phyloP scores from a whole-genome alignment of 2,888 invertebrate genomes.

The Xestoiulus laeticollis region DNA sequence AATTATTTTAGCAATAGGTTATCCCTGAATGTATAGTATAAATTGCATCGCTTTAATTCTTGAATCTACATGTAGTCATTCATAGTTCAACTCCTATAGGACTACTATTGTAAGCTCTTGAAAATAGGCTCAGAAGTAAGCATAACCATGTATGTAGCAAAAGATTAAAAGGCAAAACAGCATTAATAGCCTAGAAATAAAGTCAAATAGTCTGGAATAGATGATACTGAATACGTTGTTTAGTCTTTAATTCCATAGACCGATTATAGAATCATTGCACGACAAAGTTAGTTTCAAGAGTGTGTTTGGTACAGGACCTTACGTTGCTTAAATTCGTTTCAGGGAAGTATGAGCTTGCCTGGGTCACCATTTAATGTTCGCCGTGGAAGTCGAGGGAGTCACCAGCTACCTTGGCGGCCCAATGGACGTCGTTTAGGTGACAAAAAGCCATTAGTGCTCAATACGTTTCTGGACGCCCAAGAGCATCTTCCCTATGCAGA shows the following conservation, averaged over 20 bases:
- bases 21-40: background rate
- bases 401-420: constrained; percentile 82
- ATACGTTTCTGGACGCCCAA: constrained; percentile 81
- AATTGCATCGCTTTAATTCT: background rate
- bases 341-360: constrained; percentile 96
- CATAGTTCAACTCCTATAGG: background rate
- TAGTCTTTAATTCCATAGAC: background rate
- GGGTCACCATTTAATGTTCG: constrained; percentile 96
- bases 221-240: background rate
- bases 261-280: background rate
- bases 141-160: background rate
- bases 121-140: background rate
- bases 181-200: background rate
- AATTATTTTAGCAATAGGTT: background rate
- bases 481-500: constrained; percentile 97
- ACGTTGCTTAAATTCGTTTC: constrained; percentile 59
- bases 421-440: constrained; percentile 83
- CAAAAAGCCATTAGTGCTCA: constrained; percentile 90
- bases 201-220: background rate
- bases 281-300: background rate
- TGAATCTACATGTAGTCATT: background rate
- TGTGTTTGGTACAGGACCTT: background rate
- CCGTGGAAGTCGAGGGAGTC: constrained; percentile 88
- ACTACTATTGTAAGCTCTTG: background rate
- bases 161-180: background rate